A percentile compares a stretch with the other conserved stretches of the same genome.
phyloP scores from a whole-genome alignment of 2,113 vertebrate genomes.

The Varanus komodoensis region DNA sequence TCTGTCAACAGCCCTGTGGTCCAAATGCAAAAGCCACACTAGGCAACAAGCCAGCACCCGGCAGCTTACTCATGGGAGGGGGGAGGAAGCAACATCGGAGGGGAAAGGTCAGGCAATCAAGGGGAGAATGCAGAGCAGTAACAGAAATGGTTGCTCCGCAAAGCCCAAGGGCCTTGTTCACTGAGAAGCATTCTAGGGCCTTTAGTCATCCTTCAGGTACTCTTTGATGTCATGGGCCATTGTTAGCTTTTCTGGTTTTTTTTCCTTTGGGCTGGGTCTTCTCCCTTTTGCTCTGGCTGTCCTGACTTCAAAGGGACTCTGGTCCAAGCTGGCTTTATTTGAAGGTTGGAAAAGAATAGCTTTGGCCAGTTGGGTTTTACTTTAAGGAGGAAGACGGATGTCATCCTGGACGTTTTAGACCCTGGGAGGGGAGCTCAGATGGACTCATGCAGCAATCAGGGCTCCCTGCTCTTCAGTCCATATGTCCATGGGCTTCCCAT shows the following conservation, averaged over 20 bases:
- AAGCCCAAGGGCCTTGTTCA: conserved; percentile 5
- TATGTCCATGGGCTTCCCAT: not conserved
- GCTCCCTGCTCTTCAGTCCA: not conserved
- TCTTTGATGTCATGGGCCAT: conserved; percentile 52
- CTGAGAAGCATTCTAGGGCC: conserved; percentile 41
- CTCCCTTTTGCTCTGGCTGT: conserved; percentile 11
- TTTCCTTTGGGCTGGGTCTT: conserved; percentile 62
- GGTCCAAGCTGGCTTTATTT: accelerated
- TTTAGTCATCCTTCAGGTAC: conserved; percentile 60
- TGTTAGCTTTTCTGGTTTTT: conserved; percentile 7
- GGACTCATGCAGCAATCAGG: not conserved
- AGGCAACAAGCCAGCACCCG: conserved; percentile 5
- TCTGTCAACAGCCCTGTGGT: accelerated
- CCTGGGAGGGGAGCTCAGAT: not conserved
- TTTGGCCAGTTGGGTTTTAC: not conserved
- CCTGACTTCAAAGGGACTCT: not conserved
- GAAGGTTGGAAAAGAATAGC: conserved; percentile 29
- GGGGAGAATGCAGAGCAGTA: not conserved
- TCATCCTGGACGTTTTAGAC: too few species aligned
- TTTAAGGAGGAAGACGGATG: not conserved
- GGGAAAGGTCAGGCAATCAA: conserved; percentile 38
- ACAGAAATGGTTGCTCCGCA: not conserved
- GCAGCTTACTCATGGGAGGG: not conserved
- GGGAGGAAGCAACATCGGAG: not conserved
- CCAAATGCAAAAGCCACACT: not conserved